Evolutionary conservation across 2,113 vertebrate species (phyloP).

Genomic region (Pterocles gutturalis): DNA sequence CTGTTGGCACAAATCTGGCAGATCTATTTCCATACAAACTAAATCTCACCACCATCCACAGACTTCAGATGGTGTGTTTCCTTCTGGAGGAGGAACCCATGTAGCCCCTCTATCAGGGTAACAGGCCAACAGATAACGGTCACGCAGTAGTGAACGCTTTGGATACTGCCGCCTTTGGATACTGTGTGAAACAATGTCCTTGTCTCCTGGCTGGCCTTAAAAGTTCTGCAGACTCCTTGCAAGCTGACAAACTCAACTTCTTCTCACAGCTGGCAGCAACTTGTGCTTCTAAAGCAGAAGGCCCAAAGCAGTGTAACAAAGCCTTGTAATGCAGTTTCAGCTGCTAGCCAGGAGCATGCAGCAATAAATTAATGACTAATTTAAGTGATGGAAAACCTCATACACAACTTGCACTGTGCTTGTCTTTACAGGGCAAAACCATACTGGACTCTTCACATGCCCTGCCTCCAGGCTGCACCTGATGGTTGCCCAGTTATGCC

Average conservation of each 20-base stretch:
- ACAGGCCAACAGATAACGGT: not conserved
- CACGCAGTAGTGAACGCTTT: fast-evolving
- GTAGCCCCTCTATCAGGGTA: not conserved
- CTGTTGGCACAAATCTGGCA: not conserved
- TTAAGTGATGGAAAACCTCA: not conserved
- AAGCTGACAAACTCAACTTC: not conserved
- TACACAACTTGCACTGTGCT: not conserved
- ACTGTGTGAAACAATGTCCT: fast-evolving
- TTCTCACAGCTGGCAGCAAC: not conserved
- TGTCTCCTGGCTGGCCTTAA: not conserved
- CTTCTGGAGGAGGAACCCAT: not conserved
- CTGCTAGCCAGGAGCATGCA: not conserved
- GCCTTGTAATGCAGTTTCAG: not conserved
- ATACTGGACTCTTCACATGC: not conserved
- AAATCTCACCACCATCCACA: not conserved
- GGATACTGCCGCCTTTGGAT: not conserved
- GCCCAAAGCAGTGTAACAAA: not conserved
- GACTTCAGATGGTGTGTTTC: not conserved
- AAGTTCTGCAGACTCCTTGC: not conserved
- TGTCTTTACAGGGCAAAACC: not conserved
- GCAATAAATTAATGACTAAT: not conserved
- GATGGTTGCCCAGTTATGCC: not conserved
- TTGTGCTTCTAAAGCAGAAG: not conserved
- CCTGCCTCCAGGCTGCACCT: not conserved
- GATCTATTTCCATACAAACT: not conserved